phyloP scores from a whole-genome alignment of 2,113 vertebrate genomes.

The Condylura cristata region DNA sequence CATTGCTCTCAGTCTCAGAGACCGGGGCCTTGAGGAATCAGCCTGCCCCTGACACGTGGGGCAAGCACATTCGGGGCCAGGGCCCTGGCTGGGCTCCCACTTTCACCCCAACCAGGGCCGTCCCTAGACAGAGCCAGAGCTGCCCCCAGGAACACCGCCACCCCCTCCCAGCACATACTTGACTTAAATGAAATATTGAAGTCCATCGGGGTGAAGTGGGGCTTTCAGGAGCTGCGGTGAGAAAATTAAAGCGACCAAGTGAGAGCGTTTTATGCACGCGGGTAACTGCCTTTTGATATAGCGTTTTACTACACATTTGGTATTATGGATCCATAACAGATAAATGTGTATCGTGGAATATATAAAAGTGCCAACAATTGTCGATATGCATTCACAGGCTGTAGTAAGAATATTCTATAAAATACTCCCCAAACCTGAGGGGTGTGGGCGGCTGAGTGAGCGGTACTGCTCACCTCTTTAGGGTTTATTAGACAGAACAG shows the following conservation, averaged over 20 bases:
- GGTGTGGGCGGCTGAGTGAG: not conserved
- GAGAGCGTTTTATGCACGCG: slow-evolving; percentile 8
- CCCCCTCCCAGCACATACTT: not conserved
- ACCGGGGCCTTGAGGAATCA: not conserved
- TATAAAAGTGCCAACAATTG: slow-evolving; percentile 65
- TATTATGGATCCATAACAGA: slow-evolving; percentile 59
- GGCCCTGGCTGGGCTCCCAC: not conserved
- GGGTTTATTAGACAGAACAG: slow-evolving; percentile 11
- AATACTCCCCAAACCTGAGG: slow-evolving; percentile 16
- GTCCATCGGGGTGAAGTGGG: not conserved
- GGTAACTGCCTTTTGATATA: slow-evolving; percentile 70
- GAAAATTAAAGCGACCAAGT: slow-evolving; percentile 59
- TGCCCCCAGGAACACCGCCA: not conserved
- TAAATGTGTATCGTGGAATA: slow-evolving; percentile 44
- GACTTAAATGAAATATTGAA: slow-evolving; percentile 14
- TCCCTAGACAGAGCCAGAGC: too few relatives aligned
- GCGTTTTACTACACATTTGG: slow-evolving; percentile 65
- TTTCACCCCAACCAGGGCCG: fast-evolving
- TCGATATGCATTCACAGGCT: slow-evolving; percentile 48
- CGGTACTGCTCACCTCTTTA: too few relatives aligned
- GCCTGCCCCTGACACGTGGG: not conserved
- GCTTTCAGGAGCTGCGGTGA: not conserved
- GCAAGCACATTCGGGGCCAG: too few relatives aligned
- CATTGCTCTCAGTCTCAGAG: not conserved
- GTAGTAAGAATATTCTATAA: slow-evolving; percentile 51